Conservation (phyloP, 1,140 invertebrate genomes). For the Halesus radiatus region DNA sequence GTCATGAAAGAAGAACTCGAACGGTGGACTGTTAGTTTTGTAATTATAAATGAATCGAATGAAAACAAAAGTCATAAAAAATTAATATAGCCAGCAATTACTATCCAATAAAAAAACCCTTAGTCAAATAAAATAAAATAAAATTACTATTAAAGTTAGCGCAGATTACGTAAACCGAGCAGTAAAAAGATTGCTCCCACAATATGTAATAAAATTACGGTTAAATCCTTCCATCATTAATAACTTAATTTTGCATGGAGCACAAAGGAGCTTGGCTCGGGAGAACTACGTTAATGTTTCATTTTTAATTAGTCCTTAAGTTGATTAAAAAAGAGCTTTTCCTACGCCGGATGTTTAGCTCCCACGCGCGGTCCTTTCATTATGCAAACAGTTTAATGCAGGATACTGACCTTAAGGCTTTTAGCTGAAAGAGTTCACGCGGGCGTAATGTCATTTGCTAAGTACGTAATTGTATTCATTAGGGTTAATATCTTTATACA, state of each 20-base stretch:
- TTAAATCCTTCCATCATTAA: slow-evolving; percentile 32
- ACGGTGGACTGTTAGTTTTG: no score
- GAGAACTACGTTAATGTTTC: slow-evolving; percentile 38
- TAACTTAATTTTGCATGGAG: slow-evolving; percentile 16
- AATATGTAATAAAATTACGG: slow-evolving; percentile 42
- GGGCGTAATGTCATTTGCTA: no score
- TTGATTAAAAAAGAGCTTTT: slow-evolving; percentile 36
- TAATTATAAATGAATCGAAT: not conserved
- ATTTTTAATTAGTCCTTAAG: slow-evolving; percentile 46
- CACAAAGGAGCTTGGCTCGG: slow-evolving; percentile 15
- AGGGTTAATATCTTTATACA: no score
- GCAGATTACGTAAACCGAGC: not conserved
- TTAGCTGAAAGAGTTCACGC: no score
- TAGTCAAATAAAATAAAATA: slow-evolving; percentile 4
- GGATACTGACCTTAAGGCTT: no score
- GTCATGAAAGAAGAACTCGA: no score
- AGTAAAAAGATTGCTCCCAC: slow-evolving; percentile 11
- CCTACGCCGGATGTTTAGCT: not conserved
- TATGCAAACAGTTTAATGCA: not conserved
- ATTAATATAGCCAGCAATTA: not conserved
- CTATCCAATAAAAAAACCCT: not conserved
- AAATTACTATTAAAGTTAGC: not conserved
- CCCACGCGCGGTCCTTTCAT: not conserved
- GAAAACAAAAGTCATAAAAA: not conserved
- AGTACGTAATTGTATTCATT: no score